Percentiles rank a stretch among this genome's conserved stretches.
Evolutionary conservation across 2,113 vertebrate genomes (phyloP).

Genomic region (Acanthisitta chloris): DNA sequence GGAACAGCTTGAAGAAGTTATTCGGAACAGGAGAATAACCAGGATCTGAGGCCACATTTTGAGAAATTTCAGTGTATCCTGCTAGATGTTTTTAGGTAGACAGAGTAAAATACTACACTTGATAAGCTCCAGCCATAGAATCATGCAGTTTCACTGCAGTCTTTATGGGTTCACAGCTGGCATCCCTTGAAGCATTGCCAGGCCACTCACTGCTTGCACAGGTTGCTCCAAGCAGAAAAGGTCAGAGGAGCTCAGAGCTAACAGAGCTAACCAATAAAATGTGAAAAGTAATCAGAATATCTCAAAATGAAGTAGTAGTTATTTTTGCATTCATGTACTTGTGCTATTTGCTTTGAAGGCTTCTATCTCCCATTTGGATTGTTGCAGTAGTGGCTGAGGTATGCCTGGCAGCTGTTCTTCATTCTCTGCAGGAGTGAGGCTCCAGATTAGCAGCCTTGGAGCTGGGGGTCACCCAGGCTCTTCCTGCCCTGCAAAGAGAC

Average conservation of each 20-base stretch:
- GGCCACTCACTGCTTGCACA: neutral
- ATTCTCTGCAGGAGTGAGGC: neutral
- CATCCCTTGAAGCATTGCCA: neutral
- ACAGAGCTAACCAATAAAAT: neutral
- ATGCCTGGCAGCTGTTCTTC: neutral
- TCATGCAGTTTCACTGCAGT: neutral
- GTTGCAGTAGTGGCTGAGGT: neutral
- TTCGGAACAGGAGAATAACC: neutral
- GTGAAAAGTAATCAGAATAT: neutral
- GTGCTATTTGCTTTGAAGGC: neutral
- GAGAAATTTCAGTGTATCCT: neutral
- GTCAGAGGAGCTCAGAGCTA: neutral
- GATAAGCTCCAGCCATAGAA: neutral
- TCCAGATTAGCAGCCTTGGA: neutral
- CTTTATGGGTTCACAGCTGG: neutral
- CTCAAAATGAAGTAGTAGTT: neutral
- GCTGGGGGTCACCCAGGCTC: neutral
- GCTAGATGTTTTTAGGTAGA: neutral
- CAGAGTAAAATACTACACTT: neutral
- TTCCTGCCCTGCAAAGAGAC: accelerated
- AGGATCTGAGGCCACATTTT: neutral
- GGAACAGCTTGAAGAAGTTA: neutral
- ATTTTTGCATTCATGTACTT: neutral
- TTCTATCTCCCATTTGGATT: neutral
- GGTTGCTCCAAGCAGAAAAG: neutral